phyloP scores from a whole-genome alignment of 2,888 invertebrate genomes.

The Bellardia bayeri region DNA sequence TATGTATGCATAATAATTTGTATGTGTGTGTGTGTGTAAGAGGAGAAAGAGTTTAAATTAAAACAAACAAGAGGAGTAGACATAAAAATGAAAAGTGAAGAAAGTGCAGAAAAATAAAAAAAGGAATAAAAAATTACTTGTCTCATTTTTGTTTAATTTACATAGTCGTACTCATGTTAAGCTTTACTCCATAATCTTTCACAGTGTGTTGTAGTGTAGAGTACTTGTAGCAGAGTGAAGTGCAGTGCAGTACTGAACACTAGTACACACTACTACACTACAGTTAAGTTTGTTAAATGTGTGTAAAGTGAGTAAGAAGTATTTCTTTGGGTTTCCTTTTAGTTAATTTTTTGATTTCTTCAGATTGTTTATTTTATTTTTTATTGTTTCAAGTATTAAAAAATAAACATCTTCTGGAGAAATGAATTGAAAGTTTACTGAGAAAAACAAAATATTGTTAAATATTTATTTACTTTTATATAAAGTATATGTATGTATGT shows the following conservation, averaged over 20 bases:
- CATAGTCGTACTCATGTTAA: neutral
- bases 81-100: neutral
- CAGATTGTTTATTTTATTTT: conserved; percentile 22
- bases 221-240: neutral
- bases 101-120: neutral
- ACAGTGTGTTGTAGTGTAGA: neutral
- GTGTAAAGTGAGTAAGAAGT: neutral
- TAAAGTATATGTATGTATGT: neutral
- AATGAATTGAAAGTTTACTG: neutral
- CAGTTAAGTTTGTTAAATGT: conserved; percentile 6
- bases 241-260: neutral
- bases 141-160: conserved; percentile 42
- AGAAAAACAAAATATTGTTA: neutral
- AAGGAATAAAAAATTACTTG: conserved; percentile 6
- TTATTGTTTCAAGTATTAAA: conserved; percentile 39
- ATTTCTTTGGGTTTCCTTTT: neutral
- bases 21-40: neutral
- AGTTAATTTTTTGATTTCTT: conserved; percentile 13
- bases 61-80: neutral
- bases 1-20: neutral
- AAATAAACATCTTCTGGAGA: conserved; percentile 25
- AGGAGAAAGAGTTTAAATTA: neutral
- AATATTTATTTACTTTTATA: neutral
- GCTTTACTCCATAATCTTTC: neutral
- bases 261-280: neutral